A percentile compares a stretch with the other conserved stretches of the same genome.
These are phyloP conservation scores for Pseudorhiza aurosa DNA, from an alignment of 30 jellyfish, hydroid and myxozoan genomes.

Conservation along the genomic window DNA sequence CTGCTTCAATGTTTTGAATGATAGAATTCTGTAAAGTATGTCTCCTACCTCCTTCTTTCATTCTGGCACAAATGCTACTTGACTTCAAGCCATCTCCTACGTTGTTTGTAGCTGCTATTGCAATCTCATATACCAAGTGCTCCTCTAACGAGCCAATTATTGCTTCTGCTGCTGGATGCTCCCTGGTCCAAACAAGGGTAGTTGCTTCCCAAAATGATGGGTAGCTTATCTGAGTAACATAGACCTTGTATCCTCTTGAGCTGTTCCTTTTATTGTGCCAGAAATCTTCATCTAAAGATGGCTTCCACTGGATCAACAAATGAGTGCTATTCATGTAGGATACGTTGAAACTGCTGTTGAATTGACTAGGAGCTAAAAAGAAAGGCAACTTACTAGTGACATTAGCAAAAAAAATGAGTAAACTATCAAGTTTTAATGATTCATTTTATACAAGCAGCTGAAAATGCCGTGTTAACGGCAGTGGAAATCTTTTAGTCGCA, in stretches of 20 bases:
- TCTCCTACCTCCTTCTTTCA: conserved; percentile 52
- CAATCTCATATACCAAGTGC: neutral
- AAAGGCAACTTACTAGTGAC: too few relatives aligned
- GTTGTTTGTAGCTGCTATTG: conserved; percentile 14
- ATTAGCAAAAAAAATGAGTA: too few relatives aligned
- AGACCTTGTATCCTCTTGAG: conserved; percentile 12
- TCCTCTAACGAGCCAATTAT: conserved; percentile 18
- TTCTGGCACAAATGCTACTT: neutral
- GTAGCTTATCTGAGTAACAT: neutral
- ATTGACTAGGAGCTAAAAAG: conserved; percentile 19
- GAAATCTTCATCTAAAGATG: neutral
- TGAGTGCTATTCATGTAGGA: neutral
- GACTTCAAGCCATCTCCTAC: neutral
- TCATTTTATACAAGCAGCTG: too few relatives aligned
- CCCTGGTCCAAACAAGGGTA: neutral
- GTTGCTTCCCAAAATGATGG: neutral
- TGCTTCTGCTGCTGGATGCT: neutral
- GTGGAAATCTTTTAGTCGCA: too few relatives aligned
- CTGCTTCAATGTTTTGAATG: too few relatives aligned
- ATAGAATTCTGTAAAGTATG: too few relatives aligned
- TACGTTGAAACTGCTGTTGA: neutral
- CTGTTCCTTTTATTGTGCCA: conserved; percentile 2
- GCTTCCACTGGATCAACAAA: conserved; percentile 3
- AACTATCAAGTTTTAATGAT: too few relatives aligned
- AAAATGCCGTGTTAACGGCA: too few relatives aligned